These are phyloP conservation scores for Probaryconus sp. DNA, from an alignment of 1,140 invertebrate genomes.

Conservation along the genomic window DNA sequence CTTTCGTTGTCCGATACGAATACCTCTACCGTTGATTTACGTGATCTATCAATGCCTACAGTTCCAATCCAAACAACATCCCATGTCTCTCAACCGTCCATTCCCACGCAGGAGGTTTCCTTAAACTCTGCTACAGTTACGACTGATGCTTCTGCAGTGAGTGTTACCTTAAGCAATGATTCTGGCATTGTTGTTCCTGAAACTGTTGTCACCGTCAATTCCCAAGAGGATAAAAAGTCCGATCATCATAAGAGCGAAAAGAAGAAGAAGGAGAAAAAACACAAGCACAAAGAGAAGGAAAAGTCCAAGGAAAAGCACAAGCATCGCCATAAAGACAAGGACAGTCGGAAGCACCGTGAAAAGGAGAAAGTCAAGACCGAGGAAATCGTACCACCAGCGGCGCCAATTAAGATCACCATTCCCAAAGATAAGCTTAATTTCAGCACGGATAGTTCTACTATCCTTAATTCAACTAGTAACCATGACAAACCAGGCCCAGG, in stretches of 20 bases:
- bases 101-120: background rate
- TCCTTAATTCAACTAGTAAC: no score
- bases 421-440: constrained; percentile 82
- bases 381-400: constrained; percentile 61
- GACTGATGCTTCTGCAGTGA: no score
- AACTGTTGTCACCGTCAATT: no score
- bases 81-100: background rate
- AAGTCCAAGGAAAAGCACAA: constrained; percentile 82
- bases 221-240: constrained; percentile 71
- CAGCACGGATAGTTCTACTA: no score
- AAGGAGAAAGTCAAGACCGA: constrained; percentile 76
- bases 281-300: constrained; percentile 83
- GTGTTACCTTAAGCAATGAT: no score
- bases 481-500: constrained; percentile 68
- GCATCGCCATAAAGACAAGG: constrained; percentile 83
- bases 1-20: constrained; percentile 13
- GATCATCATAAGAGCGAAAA: constrained; percentile 79
- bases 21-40: constrained; percentile 24
- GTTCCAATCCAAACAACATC: constrained; percentile 23
- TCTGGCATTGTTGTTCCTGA: no score
- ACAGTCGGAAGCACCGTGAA: constrained; percentile 78
- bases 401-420: constrained; percentile 83
- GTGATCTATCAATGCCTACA: constrained; percentile 6
- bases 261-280: constrained; percentile 83
- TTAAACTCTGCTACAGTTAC: no score